Conservation (phyloP, 1,140 invertebrate species). For the Drosophila rufa region DNA sequence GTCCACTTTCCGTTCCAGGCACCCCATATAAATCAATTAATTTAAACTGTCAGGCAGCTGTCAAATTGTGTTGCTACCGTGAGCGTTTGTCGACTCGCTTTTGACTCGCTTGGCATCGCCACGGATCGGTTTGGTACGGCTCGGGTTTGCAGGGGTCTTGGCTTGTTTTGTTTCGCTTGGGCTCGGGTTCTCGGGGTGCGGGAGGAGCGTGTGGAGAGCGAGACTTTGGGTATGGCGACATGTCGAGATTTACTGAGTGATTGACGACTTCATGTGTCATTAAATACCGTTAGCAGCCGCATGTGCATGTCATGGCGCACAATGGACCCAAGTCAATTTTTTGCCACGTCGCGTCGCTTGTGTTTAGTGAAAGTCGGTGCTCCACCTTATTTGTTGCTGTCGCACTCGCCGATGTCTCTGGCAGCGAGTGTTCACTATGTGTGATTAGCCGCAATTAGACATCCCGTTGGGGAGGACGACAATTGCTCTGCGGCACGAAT, state of each 20-base stretch:
- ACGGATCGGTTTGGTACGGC: constrained; percentile 12
- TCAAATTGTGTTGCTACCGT: constrained; percentile 81
- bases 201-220: constrained; percentile 16
- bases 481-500: constrained; percentile 27
- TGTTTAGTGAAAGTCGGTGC: constrained; percentile 33
- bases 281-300: constrained; percentile 76
- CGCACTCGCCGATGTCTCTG: background rate
- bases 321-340: constrained; percentile 28
- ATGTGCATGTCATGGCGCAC: constrained; percentile 13
- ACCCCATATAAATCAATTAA: constrained; percentile 79
- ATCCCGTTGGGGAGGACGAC: constrained; percentile 32
- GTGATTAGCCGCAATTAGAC: constrained; percentile 70
- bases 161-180: constrained; percentile 20
- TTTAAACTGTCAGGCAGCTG: constrained; percentile 81
- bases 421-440: constrained; percentile 27
- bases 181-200: constrained; percentile 27
- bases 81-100: constrained; percentile 54
- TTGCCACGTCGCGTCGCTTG: constrained; percentile 20
- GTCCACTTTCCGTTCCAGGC: constrained; percentile 41
- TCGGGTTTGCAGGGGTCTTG: constrained; percentile 15
- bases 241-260: constrained; percentile 81
- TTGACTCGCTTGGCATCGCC: constrained; percentile 35
- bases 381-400: constrained; percentile 19
- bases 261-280: constrained; percentile 83
- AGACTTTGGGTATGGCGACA: constrained; percentile 65